Evolutionary conservation across 1,140 invertebrate species (phyloP).

Genomic region (Zophobas atratus): DNA sequence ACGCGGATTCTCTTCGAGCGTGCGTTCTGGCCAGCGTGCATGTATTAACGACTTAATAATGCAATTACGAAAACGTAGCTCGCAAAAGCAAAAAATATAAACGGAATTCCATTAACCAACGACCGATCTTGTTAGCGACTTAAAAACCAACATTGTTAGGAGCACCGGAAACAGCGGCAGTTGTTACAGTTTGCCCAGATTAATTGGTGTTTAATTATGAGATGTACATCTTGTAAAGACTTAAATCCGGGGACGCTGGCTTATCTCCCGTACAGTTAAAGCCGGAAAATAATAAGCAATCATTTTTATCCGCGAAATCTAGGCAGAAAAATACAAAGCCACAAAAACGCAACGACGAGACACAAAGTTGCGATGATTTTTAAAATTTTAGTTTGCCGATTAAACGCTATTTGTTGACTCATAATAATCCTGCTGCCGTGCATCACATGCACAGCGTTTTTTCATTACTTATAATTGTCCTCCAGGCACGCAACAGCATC

Average conservation of each 20-base stretch:
- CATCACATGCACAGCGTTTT: no score
- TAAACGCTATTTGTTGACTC: no score
- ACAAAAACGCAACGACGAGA: no score
- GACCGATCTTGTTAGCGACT: slow-evolving; percentile 24
- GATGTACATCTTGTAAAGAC: not conserved
- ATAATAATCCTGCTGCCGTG: no score
- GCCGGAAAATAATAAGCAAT: no score
- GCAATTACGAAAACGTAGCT: slow-evolving; percentile 16
- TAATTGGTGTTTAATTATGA: slow-evolving; percentile 39
- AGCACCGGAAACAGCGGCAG: slow-evolving; percentile 27
- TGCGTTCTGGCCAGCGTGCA: not conserved
- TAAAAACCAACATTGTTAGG: slow-evolving; percentile 35
- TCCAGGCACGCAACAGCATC: no score
- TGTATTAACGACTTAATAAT: slow-evolving; percentile 28
- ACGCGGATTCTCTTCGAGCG: slow-evolving; percentile 4
- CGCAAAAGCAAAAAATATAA: slow-evolving; percentile 7
- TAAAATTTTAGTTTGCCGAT: no score
- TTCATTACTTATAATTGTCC: no score
- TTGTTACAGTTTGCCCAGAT: slow-evolving; percentile 30
- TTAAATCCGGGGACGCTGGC: not conserved
- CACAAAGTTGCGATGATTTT: no score
- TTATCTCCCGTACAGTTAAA: no score
- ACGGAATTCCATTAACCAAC: slow-evolving; percentile 10
- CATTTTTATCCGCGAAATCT: no score
- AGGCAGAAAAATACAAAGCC: no score